Evolutionary conservation across 2,113 vertebrate genomes (phyloP), one percentile per base, ranked within the genome.

Genomic region (Perca flavescens): DNA sequence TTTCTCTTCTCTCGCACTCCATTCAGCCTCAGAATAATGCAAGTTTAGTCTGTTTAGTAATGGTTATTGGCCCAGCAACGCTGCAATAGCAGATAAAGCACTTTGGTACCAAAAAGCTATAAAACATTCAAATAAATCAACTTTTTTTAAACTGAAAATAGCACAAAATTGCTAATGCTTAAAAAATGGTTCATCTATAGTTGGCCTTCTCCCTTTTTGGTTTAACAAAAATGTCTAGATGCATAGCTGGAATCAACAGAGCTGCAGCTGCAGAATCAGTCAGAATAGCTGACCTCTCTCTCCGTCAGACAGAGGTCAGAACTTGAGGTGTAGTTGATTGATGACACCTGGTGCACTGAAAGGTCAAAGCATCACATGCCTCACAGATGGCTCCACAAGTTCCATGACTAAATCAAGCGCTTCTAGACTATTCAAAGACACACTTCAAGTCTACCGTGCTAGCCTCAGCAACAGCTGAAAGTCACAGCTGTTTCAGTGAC

Each of bases 321-420:
- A 43, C 47, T 67, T 16, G 66, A 79, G 58, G 63, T 71, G 78
- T 72, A 47, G 22, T 13, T 70, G 74, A 75, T 36, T 21, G 15
- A 50, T 58, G 86, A 80, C 85, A 85, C 79, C 74, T 46, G 72
- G 22, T 60, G 46, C 80, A 47, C 69, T 6, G 3, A 93, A 91
- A 91, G 93, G 93, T 94, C 91, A 93, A 69, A 69, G 66, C 53
- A 19, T 9, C 22, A 28, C 58, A 46, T 77, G 64, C 65, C 73
- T 74, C 46, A 52, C 47, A 50, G 70, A 69, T 70, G 64, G 66
- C 84, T 69, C 40, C 77, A 65, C 47, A 25, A 31, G 25, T 56
- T 67, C 84, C 80, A 62, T 21, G 80, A 75, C 89, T 84, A 91
- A 87, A 88, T 91, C 83, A 64, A 87, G 91, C 50, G 2, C 79